phyloP scores from a whole-genome alignment of 1,140 invertebrate species.

The Halyomorpha halys region DNA sequence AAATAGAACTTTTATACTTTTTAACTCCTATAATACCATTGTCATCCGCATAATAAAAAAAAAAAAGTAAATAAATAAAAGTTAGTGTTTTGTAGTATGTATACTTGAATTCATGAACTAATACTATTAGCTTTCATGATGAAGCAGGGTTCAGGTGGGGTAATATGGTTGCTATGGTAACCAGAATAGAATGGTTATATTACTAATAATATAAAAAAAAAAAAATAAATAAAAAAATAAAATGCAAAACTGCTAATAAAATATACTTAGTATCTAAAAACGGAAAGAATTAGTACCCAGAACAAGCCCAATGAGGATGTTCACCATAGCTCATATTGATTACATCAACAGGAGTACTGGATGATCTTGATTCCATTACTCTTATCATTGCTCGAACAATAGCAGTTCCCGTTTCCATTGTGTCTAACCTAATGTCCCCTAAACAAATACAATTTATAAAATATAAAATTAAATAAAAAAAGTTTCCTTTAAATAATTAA shows the following conservation, averaged over 20 bases:
- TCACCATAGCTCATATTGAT: slow-evolving; percentile 99
- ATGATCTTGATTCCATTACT: slow-evolving; percentile 55
- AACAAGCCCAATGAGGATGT: slow-evolving; percentile 76
- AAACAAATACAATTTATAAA: background rate
- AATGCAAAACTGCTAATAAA: background rate
- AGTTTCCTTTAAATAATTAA: background rate
- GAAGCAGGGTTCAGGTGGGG: no score
- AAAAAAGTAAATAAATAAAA: no score
- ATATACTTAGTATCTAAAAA: background rate
- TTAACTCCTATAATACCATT: no score
- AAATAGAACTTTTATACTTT: no score
- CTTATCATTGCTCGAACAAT: slow-evolving; percentile 82
- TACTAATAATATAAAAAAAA: no score
- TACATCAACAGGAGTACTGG: slow-evolving; percentile 55
- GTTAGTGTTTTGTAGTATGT: no score
- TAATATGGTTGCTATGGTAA: no score
- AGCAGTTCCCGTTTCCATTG: slow-evolving; percentile 94
- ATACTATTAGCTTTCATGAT: no score
- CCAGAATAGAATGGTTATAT: no score
- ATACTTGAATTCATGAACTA: no score
- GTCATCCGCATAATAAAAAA: no score
- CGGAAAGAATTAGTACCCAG: slow-evolving; percentile 57
- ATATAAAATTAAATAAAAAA: background rate
- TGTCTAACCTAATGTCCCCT: slow-evolving; percentile 71
- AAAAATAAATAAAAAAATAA: background rate